These are phyloP conservation scores for Drosophila pandora DNA, from an alignment of 1,140 invertebrate genomes.

Conservation along the genomic window DNA sequence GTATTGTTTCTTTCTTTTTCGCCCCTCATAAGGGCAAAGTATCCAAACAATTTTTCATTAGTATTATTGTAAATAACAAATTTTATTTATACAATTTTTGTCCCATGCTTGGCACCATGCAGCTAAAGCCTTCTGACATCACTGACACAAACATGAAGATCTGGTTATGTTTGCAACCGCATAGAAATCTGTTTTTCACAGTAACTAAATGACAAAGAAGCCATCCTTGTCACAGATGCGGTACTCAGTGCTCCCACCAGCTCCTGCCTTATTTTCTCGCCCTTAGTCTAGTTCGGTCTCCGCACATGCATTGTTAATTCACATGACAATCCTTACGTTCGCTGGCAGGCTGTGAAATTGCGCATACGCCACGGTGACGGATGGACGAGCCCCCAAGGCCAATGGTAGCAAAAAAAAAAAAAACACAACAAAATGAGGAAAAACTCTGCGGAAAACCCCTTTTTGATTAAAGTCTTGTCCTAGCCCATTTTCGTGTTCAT, in stretches of 20 bases:
- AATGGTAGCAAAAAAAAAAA: constrained; percentile 18
- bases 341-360: constrained; percentile 71
- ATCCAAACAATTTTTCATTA: too few species aligned
- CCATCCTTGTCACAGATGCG: constrained; percentile 32
- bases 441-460: constrained; percentile 29
- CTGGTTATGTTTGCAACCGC: constrained; percentile 48
- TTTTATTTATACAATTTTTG: too few species aligned
- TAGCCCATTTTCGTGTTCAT: constrained; percentile 64
- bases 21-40: too few species aligned
- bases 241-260: background rate
- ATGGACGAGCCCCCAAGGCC: constrained; percentile 43
- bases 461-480: constrained; percentile 56
- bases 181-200: constrained; percentile 60
- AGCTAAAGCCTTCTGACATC: background rate
- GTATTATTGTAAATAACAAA: too few species aligned
- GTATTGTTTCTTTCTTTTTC: too few species aligned
- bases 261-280: background rate
- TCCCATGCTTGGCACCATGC: too few species aligned
- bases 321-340: constrained; percentile 61
- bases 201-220: constrained; percentile 59
- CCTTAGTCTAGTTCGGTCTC: constrained; percentile 28
- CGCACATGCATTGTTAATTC: constrained; percentile 68
- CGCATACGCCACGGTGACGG: constrained; percentile 65
- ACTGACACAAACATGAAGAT: constrained; percentile 2
- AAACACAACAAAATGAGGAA: constrained; percentile 14